These are phyloP conservation scores for Dryobates pubescens DNA, from an alignment of 2,797 vertebrate genomes.

Conservation along the genomic window DNA sequence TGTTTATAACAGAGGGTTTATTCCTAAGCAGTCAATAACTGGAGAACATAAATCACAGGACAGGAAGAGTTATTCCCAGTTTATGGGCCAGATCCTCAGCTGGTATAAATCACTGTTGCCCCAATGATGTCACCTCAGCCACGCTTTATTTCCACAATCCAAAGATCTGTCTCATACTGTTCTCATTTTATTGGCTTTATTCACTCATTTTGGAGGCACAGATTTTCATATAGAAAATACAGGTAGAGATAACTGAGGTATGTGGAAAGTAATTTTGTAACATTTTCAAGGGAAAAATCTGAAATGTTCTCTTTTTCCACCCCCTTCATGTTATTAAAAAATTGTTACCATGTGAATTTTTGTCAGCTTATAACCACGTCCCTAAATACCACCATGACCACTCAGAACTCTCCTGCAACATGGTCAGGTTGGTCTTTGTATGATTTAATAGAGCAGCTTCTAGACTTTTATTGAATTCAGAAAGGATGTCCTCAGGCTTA, in stretches of 20 bases:
- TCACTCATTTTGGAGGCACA: neutral
- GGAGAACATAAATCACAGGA: slow-evolving; percentile 45
- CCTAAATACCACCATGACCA: neutral
- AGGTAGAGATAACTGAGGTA: neutral
- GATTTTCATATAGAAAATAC: neutral
- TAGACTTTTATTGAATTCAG: neutral
- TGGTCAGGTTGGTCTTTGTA: neutral
- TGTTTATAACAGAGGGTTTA: slow-evolving; percentile 27
- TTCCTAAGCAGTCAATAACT: slow-evolving; percentile 40
- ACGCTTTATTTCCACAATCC: neutral
- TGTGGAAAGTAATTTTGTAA: neutral
- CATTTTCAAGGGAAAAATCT: neutral
- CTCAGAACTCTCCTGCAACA: neutral
- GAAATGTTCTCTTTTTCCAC: neutral
- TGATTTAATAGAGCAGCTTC: neutral
- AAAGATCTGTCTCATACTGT: neutral
- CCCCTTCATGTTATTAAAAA: neutral
- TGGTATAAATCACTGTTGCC: slow-evolving; percentile 28
- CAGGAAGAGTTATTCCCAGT: slow-evolving; percentile 10
- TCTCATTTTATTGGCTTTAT: neutral
- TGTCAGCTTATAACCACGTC: neutral
- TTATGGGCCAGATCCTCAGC: slow-evolving; percentile 32
- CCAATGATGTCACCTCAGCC: slow-evolving; percentile 22
- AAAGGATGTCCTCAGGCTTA: rapidly evolving
- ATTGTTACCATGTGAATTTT: neutral